Base-by-base conservation (phyloP, 1,140 invertebrate genomes). In the Coenobita brevimanus region DNA sequence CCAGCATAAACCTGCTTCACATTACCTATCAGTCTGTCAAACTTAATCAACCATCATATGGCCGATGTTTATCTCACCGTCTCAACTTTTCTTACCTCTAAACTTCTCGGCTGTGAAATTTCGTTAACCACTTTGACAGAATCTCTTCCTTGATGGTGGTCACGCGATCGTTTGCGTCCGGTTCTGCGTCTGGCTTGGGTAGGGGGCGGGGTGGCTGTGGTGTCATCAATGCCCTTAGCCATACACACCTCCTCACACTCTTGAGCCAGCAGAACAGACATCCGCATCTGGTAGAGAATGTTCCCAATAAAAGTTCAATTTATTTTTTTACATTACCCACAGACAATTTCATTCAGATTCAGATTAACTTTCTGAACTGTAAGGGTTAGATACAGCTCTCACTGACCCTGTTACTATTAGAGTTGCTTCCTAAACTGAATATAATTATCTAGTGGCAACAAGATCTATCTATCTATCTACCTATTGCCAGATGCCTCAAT, bases 261-360 rank as follows among this genome's bases (percentile, higher is more conserved):
- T 41, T 81, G 84, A n/a, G 84, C 84, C 50, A 87, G 78, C 17
- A 87, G 84, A n/a, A 87, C 84, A 13, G 84, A 87, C 84, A 87
- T 87, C 38, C 84, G 84, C 84, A 87, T 87, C 84, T 87, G n/a
- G 60, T 21, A 57, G 64, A 83, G 21, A 33, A 54, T 41, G 24
- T 21, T 30, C 24, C 46, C 17, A 30, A 17, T 41, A 67, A 46
- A 67, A 57, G 33, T 38, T n/a, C 33, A 38, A 15, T 64, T 38
- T 43, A 13, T 24, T 43, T 21, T 21, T 24, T 13, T n/a, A 76
- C 36, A 36, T 64, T 21, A 38, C 24, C 1, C 27, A n/a, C 27
- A 41, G 36, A 21, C 17, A 24, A 67, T 24, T n/a, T 21, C 27
- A 78, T 24, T 78, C n/a, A 54, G 24, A 54, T 17, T 2, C 17